Evolutionary conservation across 2,113 vertebrate genomes (phyloP), one percentile per base, ranked within the genome.

Genomic region (Circaetus gallicus): DNA sequence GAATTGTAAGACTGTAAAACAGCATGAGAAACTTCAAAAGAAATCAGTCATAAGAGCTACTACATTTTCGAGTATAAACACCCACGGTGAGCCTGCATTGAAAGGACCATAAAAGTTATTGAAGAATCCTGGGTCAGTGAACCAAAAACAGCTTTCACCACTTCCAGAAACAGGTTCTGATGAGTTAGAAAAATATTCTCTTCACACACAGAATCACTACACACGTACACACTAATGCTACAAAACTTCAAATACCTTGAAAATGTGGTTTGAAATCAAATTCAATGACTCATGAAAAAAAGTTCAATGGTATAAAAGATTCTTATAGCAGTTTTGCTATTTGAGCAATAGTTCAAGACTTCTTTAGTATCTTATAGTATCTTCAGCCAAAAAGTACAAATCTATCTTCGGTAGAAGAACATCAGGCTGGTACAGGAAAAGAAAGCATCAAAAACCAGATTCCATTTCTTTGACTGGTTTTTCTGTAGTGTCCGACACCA

Each of bases 361-460:
- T 97, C 93, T 79, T 71, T 86, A 94, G 91, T 88, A 90, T 94
- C 90, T 26, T 86, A 72, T 53, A 81, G 52, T 90, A 97, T 96
- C 92, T 97, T 93, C 76, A 95, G 94, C 93, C 95, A 86, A 93
- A 86, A 97, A 91, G 95, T 73, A 93, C 82, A 97, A 97, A 83
- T 78, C 73, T 85, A 97, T 76, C 85, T 96, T 94, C 87, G 10
- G 77, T 20, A 90, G 90, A 95, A 96, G 81, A 85, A 96, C 91
- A 88, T 85, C 26, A 22, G 91, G 93, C 86, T 96, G 84, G 84
- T 73, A 72, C 29, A 97, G 70, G 72, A 92, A 91, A 42, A 20
- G 56, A 77, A 70, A 45, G 56, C 90, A 95, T 99, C 98, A 99
- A 93, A 99, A 95, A 77, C 98, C 97, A 62, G 99, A 99, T 81